phyloP scores from a whole-genome alignment of 2,888 invertebrate species.

The Ditylenchus weischeri region DNA sequence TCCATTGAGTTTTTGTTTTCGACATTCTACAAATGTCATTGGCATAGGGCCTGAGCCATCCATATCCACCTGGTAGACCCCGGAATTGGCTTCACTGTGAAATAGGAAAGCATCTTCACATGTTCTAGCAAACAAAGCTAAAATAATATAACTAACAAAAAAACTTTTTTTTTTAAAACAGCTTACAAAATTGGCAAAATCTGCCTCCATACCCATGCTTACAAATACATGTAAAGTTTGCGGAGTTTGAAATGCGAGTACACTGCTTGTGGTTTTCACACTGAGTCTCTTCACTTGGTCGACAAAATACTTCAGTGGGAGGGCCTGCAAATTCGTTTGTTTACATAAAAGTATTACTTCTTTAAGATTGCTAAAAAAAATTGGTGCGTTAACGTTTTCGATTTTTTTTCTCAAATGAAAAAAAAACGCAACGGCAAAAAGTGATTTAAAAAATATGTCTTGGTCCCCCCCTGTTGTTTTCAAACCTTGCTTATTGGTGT shows the following conservation, averaged over 20 bases:
- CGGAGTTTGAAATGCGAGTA: constrained; percentile 18
- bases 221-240: constrained; percentile 40
- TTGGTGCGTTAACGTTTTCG: too few relatives aligned
- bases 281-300: constrained; percentile 31
- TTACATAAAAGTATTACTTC: too few relatives aligned
- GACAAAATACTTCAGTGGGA: constrained; percentile 17
- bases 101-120: constrained; percentile 48
- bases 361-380: too few relatives aligned
- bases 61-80: constrained; percentile 49
- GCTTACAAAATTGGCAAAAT: constrained; percentile 52
- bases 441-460: too few relatives aligned
- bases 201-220: constrained; percentile 42
- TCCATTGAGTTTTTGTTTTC: neutral
- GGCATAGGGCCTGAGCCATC: constrained; percentile 45
- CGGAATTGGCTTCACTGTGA: constrained; percentile 36
- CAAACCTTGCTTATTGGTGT: too few relatives aligned
- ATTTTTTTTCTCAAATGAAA: too few relatives aligned
- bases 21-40: constrained; percentile 39
- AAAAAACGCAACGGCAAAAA: too few relatives aligned
- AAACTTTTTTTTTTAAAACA: constrained; percentile 8
- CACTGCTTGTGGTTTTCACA: constrained; percentile 42
- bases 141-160: constrained; percentile 14
- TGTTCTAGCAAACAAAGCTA: constrained; percentile 42
- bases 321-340: neutral
- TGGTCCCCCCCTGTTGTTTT: too few relatives aligned